Percentiles rank a stretch among this genome's conserved stretches.
These are phyloP conservation scores for Macquaria ambigua DNA, from an alignment of 2,113 vertebrate species.

Conservation along the genomic window DNA sequence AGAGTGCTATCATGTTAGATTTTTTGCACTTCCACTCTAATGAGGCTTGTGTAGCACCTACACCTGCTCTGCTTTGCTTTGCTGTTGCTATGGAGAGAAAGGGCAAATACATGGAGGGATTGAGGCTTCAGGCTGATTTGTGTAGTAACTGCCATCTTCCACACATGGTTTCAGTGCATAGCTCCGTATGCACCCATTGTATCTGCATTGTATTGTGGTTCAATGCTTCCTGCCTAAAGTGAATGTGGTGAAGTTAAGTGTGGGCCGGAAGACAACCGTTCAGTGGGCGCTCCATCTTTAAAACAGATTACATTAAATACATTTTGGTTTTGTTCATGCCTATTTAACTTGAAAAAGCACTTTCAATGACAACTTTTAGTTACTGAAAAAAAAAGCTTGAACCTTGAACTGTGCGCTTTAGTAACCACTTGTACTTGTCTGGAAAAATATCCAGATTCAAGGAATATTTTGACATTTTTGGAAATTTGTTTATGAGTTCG, in stretches of 20 bases:
- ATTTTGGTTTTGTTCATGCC: too few species aligned
- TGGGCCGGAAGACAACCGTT: background rate
- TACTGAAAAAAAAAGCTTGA: background rate
- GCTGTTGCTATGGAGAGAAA: background rate
- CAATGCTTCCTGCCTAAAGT: accelerated
- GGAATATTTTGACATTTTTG: background rate
- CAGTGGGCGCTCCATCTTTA: background rate
- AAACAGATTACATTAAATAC: too few species aligned
- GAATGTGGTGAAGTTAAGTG: background rate
- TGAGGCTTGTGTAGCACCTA: background rate
- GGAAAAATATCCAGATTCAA: background rate
- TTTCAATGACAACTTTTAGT: too few species aligned
- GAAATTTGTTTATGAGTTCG: too few species aligned
- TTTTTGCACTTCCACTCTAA: slow-evolving; percentile 3
- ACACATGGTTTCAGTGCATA: background rate
- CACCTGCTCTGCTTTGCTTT: background rate
- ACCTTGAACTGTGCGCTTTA: background rate
- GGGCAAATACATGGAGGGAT: background rate
- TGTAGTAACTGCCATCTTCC: background rate
- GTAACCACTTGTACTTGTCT: background rate
- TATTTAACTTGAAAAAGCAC: background rate
- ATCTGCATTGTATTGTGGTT: background rate
- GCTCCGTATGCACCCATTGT: background rate
- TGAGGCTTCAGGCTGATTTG: background rate
- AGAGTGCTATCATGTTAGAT: background rate